Base-by-base conservation (phyloP, 2,113 vertebrate genomes). In the Grantiella picta region DNA sequence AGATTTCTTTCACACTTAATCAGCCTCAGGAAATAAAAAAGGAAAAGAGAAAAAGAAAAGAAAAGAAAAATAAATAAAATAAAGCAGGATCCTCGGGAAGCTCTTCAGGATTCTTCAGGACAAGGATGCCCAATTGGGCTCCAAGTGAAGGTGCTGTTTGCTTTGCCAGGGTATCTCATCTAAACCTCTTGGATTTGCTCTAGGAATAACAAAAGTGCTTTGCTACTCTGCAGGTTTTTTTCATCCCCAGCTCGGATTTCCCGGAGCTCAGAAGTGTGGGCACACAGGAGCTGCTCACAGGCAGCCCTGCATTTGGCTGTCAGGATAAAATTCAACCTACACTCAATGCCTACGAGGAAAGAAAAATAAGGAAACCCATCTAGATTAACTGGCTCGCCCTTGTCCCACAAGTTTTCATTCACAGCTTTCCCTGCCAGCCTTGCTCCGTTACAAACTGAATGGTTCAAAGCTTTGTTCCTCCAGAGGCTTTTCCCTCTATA, bases 291-390 rank as follows among this genome's bases (percentile, higher is more conserved):
- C 83, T 66, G 63, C 78, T 65, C 84, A 50, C 86, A 79, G 85
- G 84, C 65, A 85, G 86, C 66, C 68, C 86, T 36, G 86, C 90
- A 10, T 56, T 91, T 90, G 80, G 90, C 95, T 82, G 64, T 76
- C 91, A 17, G 52, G 81, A 50, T 47, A 91, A 92, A 76, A 97
- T 77, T 94, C 87, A 94, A 45, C 89, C 77, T 91, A 76, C 86
- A 84, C 85, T 94, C 77, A 77, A 38, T 95, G 84, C 82, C 81
- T 85, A 93, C 4, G 44, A 95, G 73, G 86, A 94, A 97, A 98
- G 71, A 92, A 94, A 97, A 91, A 92, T 89, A 88, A 97, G 94
- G 87, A 97, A 97, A 97, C 93, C 23, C 88, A 66, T 94, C 69
- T 63, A 96, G 95, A 97, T 97, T 92, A 95, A 96, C 45, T 68